Base-by-base conservation (phyloP, 2,797 vertebrate genomes). In the Mus minutoides region DNA sequence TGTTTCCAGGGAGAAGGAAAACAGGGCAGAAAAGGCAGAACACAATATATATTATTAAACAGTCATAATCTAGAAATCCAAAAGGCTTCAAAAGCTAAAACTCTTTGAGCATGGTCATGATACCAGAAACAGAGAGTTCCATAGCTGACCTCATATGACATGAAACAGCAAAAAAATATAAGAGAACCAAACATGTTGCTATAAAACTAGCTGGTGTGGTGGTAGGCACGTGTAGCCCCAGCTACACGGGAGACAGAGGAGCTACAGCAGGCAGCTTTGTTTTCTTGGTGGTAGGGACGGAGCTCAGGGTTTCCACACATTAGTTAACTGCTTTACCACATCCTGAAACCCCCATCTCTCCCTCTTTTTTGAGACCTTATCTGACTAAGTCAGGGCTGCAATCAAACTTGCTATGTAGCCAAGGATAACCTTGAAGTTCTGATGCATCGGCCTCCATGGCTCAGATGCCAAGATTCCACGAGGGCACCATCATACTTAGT, bases 1-100 rank as follows among this genome's bases (percentile, higher is more conserved):
- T 87, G 91, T 60, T 92, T 95, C 88, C 31, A 76, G 71, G 21
- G 77, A 92, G n/a, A 92, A 69, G 67, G 19, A 52, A 52, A 85
- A 94, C 8, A 71, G 52, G 54, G 78, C 76, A 76, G 58, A 52
- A 93, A 93, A 90, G 69, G 37, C 24, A 76, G 56, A 37, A 46
- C 3, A 31, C 75, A 93, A 62, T 31, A 62, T 43, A 86, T 46
- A 31, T 64, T 13, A 73, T 31, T 58, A 88, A 76, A 31, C 24
- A 21, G 19, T 29, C 56, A 43, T 34, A 56, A 56, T 34, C 62
- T 64, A 82, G n/a, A 91, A 69, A 80, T 80, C 34, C 11, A 56
- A 91, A 91, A 40, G 37, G 26, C 14, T 82, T 62, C 78, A 71
- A 58, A 83, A 73, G 24, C 40, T 56, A 54, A 5, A 73, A 73